These are phyloP conservation scores for Epizoanthus stellaris DNA, from an alignment of 92 coral and sea anemone genomes.

Conservation along the genomic window DNA sequence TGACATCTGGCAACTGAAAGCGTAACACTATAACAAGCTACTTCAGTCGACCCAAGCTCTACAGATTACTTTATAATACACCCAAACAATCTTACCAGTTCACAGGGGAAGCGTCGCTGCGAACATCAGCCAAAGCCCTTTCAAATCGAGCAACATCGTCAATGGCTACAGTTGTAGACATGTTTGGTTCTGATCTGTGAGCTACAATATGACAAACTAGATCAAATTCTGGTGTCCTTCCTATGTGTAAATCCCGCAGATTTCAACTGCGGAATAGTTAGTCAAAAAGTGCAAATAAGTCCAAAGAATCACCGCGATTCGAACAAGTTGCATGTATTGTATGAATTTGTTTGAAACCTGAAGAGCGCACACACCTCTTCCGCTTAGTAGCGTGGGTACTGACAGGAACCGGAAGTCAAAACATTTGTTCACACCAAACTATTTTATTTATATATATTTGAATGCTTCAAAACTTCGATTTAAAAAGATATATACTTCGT, in stretches of 20 bases:
- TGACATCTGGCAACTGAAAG: background rate
- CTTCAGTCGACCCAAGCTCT: background rate
- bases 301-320: background rate
- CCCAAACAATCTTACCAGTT: slow-evolving; percentile 66
- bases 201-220: background rate
- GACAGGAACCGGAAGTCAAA: background rate
- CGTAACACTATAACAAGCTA: background rate
- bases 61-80: background rate
- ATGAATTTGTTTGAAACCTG: background rate
- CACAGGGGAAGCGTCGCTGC: slow-evolving; percentile 67
- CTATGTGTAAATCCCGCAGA: background rate
- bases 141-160: slow-evolving; percentile 61
- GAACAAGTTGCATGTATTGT: background rate
- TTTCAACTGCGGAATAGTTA: background rate
- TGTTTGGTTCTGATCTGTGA: slow-evolving; percentile 11
- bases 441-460: too few species aligned
- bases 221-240: background rate
- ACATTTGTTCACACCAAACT: too few species aligned
- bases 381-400: background rate
- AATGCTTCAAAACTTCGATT: too few species aligned
- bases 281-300: background rate
- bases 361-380: slow-evolving; percentile 6
- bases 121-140: slow-evolving; percentile 61
- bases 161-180: slow-evolving; percentile 79
- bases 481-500: too few species aligned